Evolutionary conservation across 2,797 vertebrate genomes (phyloP), one percentile per base, ranked within the genome.

Genomic region (Leucoraja ocellata): DNA sequence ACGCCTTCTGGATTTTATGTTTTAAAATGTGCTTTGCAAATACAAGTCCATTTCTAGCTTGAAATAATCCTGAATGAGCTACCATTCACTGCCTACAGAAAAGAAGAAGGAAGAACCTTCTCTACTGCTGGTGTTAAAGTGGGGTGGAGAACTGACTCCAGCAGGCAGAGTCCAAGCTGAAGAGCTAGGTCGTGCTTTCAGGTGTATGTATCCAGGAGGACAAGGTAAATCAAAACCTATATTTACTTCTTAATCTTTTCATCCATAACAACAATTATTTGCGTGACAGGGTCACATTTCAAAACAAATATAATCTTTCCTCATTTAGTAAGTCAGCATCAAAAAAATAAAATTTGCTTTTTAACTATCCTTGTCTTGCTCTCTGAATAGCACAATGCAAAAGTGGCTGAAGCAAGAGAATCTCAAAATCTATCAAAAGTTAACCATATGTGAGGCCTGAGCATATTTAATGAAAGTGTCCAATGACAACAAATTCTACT

Each of bases 191-290:
- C 96, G 97, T 94, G 97, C 98, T 93, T 98, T 98, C 94, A 96
- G 98, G 94, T 98, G 98, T 95, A 98, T 98, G 97, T 98, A 98
- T 95, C 98, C 98, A 77, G 98, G 98, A 93, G 98, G 98, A 95
- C 98, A 98, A 97, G 97, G 98, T 98, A 96, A 76, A 68, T 54
- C 39, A 76, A 39, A 9, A 32, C 71, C 23, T 23, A 13, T 68
- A 61, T 71, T 65, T 91, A 23, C 76, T 58, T 73, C 84, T 8
- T 32, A 88, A 88, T 2, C 32, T 32, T 3, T 36, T 88, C 13
- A 86, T 1, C 28, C 32, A n/a, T n/a, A 88, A 23, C n/a, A 88
- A 32, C 84, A 65, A 65, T n/a, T 13, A 1, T 6, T 74, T 21
- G 71, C 8, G 6, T 65, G n/a, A 8, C 6, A 18, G 14, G 13